Evolutionary conservation across 1,140 invertebrate species (phyloP), one percentile per base, ranked within the genome.

Genomic region (Heliconius eleuchia): DNA sequence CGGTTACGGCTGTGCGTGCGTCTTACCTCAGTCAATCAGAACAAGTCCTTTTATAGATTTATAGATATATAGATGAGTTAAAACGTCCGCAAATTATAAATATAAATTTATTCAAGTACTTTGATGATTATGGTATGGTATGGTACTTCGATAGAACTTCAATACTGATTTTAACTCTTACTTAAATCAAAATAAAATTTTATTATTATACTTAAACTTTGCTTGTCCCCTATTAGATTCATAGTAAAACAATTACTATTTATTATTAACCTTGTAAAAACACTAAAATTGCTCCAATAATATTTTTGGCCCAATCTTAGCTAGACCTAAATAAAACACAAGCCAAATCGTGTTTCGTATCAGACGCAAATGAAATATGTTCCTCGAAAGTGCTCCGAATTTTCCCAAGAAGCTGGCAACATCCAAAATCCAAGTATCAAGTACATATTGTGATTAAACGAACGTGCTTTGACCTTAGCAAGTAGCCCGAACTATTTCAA

Each of bases 401-500:
- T 66, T 66, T 66, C 60, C 9, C 60, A 66, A 66, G 60, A 66
- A 66, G 23, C 27, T 66, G 19, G 60, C 11, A 16, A 30, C 60
- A 66, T 66, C 60, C 23, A 66, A 60, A 11, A 60, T n/a, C 57
- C 13, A 46, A 60, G 27, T 30, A 66, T 30, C 60, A 30, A 30
- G 60, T 66, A 66, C 60, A 66, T 66, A 66, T 66, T 66, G 34
- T 75, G 52, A 75, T 66, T 37, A 75, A 37, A 42, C 46, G 74
- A 66, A 66, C 52, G 18, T 27, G 55, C 55, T 42, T 60, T 75
- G 74, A 75, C 74, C 57, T 76, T 70, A 76, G 34, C 74, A 37
- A 42, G 11, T 76, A 76, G 60, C 57, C 60, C 39, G 13, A 76
- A 76, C 74, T 76, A 76, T 76, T 76, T 76, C 74, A 70, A 76